Conservation (phyloP, 2,113 vertebrate species). For the Scatophagus argus region DNA sequence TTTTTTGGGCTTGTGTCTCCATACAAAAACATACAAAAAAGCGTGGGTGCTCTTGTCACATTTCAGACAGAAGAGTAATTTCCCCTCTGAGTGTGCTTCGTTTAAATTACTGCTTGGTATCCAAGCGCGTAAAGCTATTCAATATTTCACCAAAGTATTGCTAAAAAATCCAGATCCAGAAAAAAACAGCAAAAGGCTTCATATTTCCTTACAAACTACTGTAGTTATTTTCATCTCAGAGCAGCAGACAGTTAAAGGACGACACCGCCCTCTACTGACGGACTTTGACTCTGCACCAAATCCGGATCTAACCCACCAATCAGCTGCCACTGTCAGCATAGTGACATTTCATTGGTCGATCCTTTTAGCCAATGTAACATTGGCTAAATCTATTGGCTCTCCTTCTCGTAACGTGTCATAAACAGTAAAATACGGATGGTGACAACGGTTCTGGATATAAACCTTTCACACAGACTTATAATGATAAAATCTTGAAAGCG, state of each 20-base stretch:
- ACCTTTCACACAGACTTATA: background rate
- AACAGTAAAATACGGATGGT: slow-evolving; percentile 43
- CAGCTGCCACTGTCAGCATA: slow-evolving; percentile 19
- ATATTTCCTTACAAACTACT: background rate
- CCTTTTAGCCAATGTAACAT: background rate
- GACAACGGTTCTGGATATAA: background rate
- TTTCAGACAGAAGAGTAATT: no score
- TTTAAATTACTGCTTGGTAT: no score
- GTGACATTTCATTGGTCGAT: slow-evolving; percentile 50
- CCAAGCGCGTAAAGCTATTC: no score
- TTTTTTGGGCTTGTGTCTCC: no score
- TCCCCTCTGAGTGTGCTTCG: no score
- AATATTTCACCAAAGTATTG: no score
- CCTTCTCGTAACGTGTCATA: slow-evolving; percentile 77
- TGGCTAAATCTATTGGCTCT: slow-evolving; percentile 54
- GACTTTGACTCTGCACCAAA: background rate
- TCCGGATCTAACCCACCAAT: slow-evolving; percentile 42
- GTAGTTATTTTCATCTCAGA: background rate
- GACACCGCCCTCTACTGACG: slow-evolving; percentile 42
- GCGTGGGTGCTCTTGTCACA: no score
- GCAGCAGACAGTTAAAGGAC: background rate
- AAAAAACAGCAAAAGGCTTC: no score
- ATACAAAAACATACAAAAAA: no score
- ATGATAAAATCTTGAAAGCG: slow-evolving; percentile 16
- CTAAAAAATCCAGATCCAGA: no score